phyloP scores from a whole-genome alignment of 35 echinoderm and acorn worm genomes.

The Apostichopus parvimensis region DNA sequence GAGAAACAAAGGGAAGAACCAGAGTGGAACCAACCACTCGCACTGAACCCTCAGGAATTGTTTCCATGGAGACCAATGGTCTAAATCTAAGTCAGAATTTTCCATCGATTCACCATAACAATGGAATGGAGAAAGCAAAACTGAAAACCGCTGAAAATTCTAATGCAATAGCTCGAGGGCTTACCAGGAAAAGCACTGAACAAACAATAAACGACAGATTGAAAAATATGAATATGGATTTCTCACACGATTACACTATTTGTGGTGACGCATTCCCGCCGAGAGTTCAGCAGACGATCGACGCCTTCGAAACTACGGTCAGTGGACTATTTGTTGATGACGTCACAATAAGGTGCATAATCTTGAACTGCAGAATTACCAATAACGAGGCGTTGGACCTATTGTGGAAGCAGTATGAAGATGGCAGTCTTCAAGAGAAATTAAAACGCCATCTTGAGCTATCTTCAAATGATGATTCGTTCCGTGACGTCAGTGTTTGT shows the following conservation, averaged over 20 bases:
- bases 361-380: constrained; percentile 17
- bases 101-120: neutral
- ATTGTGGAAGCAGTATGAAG: constrained; percentile 22
- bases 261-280: neutral
- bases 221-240: neutral
- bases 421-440: constrained; percentile 1
- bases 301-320: constrained; percentile 4
- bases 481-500: neutral
- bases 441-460: neutral
- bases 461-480: too few relatives aligned
- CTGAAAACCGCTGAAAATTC: neutral
- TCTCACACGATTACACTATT: neutral
- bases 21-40: neutral
- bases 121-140: neutral
- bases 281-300: constrained; percentile 18
- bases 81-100: neutral
- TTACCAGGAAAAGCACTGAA: too few relatives aligned
- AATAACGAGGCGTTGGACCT: neutral
- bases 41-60: neutral
- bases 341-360: constrained; percentile 38
- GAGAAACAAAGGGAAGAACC: neutral
- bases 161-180: too few relatives aligned
- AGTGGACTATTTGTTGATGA: constrained; percentile 52
- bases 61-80: neutral
- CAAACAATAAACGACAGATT: neutral